Evolutionary conservation across 1,140 invertebrate species (phyloP), one percentile per base, ranked within the genome.

Genomic region (Aethina tumida): DNA sequence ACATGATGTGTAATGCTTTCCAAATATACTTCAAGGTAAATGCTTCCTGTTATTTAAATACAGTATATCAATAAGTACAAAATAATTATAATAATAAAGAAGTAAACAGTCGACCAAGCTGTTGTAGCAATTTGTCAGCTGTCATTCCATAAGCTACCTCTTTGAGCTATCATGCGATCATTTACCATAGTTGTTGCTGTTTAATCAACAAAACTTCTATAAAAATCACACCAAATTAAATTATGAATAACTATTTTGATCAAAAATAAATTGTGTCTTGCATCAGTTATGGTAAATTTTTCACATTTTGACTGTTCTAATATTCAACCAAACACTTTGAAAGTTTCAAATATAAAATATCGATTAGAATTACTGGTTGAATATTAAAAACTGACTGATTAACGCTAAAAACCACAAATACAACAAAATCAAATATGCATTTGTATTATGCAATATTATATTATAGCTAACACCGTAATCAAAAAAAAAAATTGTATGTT

Each of bases 1-100:
- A n/a, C 20, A 14, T 29, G 15, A 8, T 29, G 24, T 41, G 20
- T 24, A 22, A 21, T 39, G 45, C 37, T 47, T 40, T 45, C 30
- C 35, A 28, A 29, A 33, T 17, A 12, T 39, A 41, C 40, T 45
- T 47, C 38, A 52, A 50, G 52, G 52, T 55, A 46, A 52, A 55
- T 55, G 50, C 52, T 55, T 55, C 52, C 52, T 55, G 47, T 52
- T 52, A 45, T 44, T 46, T 51, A 44, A 36, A 50, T 48, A 55
- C 47, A 52, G 43, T 55, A 54, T 52, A 49, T 52, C 49, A 43
- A 50, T 54, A 55, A 55, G 52, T 55, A 55, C 52, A 55, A 55
- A n/a, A 53, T 49, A 38, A 43, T 41, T 41, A 43, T 45, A n/a
- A n/a, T n/a, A n/a, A n/a, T 47, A 21, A 43, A 44, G 32, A 34